A percentile compares a stretch with the other conserved stretches of the same genome.
Evolutionary conservation across 2,888 invertebrate species (phyloP).

Genomic region (Yponomeuta cagnagella): DNA sequence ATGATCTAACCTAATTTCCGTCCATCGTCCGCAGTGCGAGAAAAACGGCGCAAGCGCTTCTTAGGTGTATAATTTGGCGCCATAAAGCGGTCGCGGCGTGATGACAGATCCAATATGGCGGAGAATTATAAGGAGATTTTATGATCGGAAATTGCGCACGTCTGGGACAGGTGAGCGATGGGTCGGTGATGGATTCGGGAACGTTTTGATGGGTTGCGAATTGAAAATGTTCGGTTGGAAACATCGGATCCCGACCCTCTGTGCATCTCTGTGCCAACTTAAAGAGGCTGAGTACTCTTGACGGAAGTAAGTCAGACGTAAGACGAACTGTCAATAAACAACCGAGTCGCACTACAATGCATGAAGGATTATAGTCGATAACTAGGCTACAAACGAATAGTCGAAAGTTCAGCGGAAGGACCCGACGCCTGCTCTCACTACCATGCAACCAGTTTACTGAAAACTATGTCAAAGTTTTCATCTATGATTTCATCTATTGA

Average conservation of each 20-base stretch:
- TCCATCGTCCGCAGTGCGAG: conserved; percentile 28
- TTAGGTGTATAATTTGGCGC: conserved; percentile 42
- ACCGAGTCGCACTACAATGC: no score
- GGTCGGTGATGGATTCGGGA: conserved; percentile 13
- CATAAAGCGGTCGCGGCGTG: conserved; percentile 43
- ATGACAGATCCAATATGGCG: conserved; percentile 47
- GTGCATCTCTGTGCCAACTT: not conserved
- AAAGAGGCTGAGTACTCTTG: no score
- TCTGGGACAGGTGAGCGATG: conserved; percentile 15
- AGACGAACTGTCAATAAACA: no score
- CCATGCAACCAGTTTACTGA: no score
- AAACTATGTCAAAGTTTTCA: no score
- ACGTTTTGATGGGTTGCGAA: not conserved
- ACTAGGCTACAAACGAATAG: no score
- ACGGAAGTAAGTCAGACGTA: no score
- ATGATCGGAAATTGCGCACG: conserved; percentile 43
- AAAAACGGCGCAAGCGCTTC: conserved; percentile 32
- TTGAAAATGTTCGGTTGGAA: not conserved
- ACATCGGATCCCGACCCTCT: not conserved
- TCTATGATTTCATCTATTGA: no score
- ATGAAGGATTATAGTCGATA: no score
- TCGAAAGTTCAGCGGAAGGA: no score
- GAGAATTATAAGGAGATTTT: conserved; percentile 40
- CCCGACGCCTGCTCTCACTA: no score
- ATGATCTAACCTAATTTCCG: conserved; percentile 17